A percentile compares a stretch with the other conserved stretches of the same genome.
Evolutionary conservation across 1,140 invertebrate genomes (phyloP).

Genomic region (Pteromalus puparum): DNA sequence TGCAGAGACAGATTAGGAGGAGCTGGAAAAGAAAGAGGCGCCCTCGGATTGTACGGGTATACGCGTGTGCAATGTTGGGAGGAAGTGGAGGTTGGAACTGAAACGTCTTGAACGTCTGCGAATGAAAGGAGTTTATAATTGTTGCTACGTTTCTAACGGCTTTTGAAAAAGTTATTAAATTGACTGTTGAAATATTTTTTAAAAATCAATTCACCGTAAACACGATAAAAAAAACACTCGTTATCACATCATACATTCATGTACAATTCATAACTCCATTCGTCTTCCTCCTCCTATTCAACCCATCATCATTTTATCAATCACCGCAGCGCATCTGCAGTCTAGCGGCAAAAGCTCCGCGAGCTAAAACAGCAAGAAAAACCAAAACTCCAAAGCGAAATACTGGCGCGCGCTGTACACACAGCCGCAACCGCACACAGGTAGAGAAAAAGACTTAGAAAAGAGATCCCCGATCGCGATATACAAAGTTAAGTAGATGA

Average conservation of each 20-base stretch:
- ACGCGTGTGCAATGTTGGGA: neutral
- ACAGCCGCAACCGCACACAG: neutral
- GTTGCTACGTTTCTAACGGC: neutral
- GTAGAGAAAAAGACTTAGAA: conserved; percentile 12
- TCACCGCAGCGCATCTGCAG: neutral
- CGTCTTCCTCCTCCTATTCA: neutral
- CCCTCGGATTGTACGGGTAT: neutral
- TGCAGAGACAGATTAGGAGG: conserved; percentile 19
- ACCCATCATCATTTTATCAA: neutral
- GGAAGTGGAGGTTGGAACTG: neutral
- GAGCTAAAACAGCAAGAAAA: neutral
- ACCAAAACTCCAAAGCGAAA: neutral
- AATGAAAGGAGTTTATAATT: neutral
- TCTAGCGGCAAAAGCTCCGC: neutral
- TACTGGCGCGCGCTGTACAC: too few species aligned
- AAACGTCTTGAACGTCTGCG: neutral
- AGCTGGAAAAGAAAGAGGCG: conserved; percentile 11
- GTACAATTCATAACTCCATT: neutral
- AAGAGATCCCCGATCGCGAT: conserved; percentile 67
- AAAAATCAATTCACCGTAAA: too few species aligned
- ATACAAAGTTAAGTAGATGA: conserved; percentile 68
- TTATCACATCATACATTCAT: neutral
- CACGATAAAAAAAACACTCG: neutral
- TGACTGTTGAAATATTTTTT: too few species aligned
- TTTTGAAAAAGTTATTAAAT: neutral